Base-by-base conservation (phyloP, 2,888 invertebrate species). In the Escarpia spicata region DNA sequence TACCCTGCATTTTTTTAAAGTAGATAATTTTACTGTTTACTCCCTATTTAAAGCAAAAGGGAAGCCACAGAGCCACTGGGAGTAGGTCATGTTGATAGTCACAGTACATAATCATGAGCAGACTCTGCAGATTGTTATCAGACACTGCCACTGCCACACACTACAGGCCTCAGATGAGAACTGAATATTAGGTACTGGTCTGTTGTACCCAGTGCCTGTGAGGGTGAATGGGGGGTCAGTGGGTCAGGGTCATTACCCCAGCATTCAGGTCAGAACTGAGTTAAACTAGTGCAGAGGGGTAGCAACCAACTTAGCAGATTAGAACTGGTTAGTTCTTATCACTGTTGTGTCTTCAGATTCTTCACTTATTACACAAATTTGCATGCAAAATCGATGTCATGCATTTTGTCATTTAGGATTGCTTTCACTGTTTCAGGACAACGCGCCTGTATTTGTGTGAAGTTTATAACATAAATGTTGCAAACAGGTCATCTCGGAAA, bases 11-110 rank as follows among this genome's bases (percentile, higher is more conserved):
- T 52, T 52, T 12, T 52, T 52, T 15, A 0, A 9, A 9, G 10
- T 52, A 52, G 52, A 52, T 52, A 3, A 15, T 52, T 2, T 75
- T 75, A 75, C n/a, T 26, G 75, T 75, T 75, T 19, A 75, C 75
- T 26, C 19, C 75, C 26, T 75, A 26, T 0, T 52, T 52, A 52
- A 9, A 4, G 12, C 52, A 52, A 0, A n/a, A n/a, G 75, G n/a
- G n/a, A 37, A 37, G 37, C 37, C 37, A 37, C 37, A 75, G 6
- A 4, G 75, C 75, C 75, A 3, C 4, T 19, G 19, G 6, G 75
- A 75, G 75, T 75, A 26, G 75, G 26, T 75, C 75, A 75, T 75
- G 75, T 75, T 75, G 75, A 75, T 75, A 75, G 75, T 75, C 75
- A 26, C 75, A 75, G 19, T 75, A 75, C 75, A 19, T 75, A 19